phyloP scores from a whole-genome alignment of 2,113 vertebrate species.

The Zingel zingel region DNA sequence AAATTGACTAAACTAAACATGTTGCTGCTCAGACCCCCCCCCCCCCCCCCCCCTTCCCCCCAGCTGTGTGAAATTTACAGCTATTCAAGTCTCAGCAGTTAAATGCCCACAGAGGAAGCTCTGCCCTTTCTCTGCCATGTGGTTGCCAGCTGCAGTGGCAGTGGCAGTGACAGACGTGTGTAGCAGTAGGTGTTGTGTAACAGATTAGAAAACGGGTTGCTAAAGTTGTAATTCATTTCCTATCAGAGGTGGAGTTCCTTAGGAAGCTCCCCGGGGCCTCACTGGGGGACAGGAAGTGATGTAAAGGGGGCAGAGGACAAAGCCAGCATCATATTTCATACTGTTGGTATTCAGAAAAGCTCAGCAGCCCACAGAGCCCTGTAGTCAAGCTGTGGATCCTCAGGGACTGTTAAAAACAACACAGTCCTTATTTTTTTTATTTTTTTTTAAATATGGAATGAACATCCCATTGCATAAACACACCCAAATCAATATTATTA shows the following conservation, averaged over 20 bases:
- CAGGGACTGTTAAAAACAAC: not conserved
- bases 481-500: not conserved
- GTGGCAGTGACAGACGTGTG: not conserved
- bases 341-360: slow-evolving; percentile 21
- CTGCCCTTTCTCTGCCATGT: not conserved
- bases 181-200: slow-evolving; percentile 27
- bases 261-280: slow-evolving; percentile 25
- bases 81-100: not conserved
- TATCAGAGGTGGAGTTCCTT: slow-evolving; percentile 37
- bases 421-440: not conserved
- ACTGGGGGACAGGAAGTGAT: slow-evolving; percentile 42
- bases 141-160: not conserved
- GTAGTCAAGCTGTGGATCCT: not conserved
- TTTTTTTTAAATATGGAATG: slow-evolving; percentile 10
- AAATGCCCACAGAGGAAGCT: slow-evolving; percentile 8
- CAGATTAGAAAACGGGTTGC: slow-evolving; percentile 31
- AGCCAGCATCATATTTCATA: slow-evolving; percentile 14
- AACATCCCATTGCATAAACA: slow-evolving; percentile 24
- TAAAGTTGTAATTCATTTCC: slow-evolving; percentile 14
- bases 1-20: slow-evolving; percentile 8
- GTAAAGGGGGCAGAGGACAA: slow-evolving; percentile 30
- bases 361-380: not conserved
- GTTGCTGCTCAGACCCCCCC: not conserved
- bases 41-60: no score
- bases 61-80: not conserved